Percentiles rank a stretch among this genome's conserved stretches.
phyloP scores from a whole-genome alignment of 2,888 invertebrate species.

The Morpho achilles region DNA sequence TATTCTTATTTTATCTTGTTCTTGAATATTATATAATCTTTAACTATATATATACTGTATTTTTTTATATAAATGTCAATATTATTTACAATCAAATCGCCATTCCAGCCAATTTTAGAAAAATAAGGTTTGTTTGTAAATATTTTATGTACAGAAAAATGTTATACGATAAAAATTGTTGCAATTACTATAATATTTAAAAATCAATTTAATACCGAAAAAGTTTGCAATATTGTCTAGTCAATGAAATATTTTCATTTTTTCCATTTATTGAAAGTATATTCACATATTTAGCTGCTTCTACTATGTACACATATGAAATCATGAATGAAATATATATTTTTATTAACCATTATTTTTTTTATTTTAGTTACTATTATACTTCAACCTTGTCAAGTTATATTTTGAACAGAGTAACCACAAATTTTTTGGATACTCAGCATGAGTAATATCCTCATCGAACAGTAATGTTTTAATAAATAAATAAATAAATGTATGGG shows the following conservation, averaged over 20 bases:
- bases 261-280: not conserved
- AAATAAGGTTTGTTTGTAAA: conserved; percentile 13
- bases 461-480: too few relatives aligned
- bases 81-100: not conserved
- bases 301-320: conserved; percentile 6
- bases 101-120: conserved; percentile 11
- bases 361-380: not conserved
- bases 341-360: conserved; percentile 13
- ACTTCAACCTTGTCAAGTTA: too few relatives aligned
- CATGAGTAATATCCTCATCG: too few relatives aligned
- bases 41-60: too few relatives aligned
- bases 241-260: conserved; percentile 11
- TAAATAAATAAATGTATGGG: too few relatives aligned
- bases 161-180: conserved; percentile 12
- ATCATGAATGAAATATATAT: conserved; percentile 14
- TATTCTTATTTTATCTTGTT: too few relatives aligned
- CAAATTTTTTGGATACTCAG: too few relatives aligned
- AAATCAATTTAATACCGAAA: not conserved
- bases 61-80: not conserved
- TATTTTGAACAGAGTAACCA: too few relatives aligned
- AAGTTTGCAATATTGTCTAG: conserved; percentile 20
- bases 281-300: not conserved
- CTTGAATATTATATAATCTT: too few relatives aligned
- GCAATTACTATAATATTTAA: conserved; percentile 1
- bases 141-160: conserved; percentile 13